Evolutionary conservation across 2,888 invertebrate genomes (phyloP).

Genomic region (Ctena decussata): DNA sequence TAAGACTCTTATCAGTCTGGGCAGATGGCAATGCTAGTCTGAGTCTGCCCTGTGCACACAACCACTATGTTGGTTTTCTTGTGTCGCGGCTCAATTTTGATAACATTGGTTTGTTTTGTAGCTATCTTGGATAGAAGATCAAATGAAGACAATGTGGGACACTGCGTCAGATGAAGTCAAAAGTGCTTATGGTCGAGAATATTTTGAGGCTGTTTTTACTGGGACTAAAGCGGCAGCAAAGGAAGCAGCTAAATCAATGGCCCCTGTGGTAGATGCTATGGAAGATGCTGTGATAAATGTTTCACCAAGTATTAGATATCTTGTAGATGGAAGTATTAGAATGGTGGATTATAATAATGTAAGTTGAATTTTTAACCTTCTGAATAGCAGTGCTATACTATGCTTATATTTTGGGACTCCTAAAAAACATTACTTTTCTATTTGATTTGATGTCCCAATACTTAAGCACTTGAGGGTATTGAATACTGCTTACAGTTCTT

Average conservation of each 20-base stretch:
- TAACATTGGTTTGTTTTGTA: slow-evolving; percentile 37
- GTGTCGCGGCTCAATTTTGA: too few relatives aligned
- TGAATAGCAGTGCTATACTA: too few relatives aligned
- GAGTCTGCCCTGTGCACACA: too few relatives aligned
- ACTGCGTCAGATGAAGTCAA: slow-evolving; percentile 69
- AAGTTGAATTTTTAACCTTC: too few relatives aligned
- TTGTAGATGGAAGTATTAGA: slow-evolving; percentile 74
- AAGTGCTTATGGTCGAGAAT: slow-evolving; percentile 70
- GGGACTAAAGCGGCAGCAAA: slow-evolving; percentile 52
- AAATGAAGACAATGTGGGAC: slow-evolving; percentile 70
- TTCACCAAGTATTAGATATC: slow-evolving; percentile 70
- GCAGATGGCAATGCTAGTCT: too few relatives aligned
- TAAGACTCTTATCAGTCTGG: too few relatives aligned
- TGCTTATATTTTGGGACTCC: too few relatives aligned
- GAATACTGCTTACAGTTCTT: too few relatives aligned
- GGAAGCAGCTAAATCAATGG: slow-evolving; percentile 59
- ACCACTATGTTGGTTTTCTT: too few relatives aligned
- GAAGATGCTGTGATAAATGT: slow-evolving; percentile 69
- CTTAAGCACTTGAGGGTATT: too few relatives aligned
- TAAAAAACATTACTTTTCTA: too few relatives aligned
- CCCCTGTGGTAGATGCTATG: slow-evolving; percentile 76
- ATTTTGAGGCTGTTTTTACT: slow-evolving; percentile 57
- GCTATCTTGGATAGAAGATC: slow-evolving; percentile 64
- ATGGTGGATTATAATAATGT: slow-evolving; percentile 74
- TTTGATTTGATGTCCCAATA: too few relatives aligned